Base-by-base conservation (phyloP, 2,113 vertebrate genomes). In the Tetrao urogallus region DNA sequence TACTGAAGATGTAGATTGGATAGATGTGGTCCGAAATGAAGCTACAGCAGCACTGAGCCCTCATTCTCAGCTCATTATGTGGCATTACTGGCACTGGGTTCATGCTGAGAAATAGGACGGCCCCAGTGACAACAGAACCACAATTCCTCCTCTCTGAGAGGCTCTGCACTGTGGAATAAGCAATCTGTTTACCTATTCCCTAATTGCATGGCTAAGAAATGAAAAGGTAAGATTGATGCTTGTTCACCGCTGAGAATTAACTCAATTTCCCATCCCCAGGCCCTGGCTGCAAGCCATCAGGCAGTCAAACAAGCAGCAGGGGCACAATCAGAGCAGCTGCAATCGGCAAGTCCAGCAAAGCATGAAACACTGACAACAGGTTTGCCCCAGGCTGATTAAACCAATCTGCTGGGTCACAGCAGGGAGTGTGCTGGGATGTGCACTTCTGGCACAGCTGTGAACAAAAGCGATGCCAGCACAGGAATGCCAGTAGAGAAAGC, bases 271-370 rank as follows among this genome's bases (percentile, higher is more conserved):
- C 72, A 47, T 48, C 47, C 40, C 60, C 1, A 0, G 22, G 47
- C 47, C 56, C 65, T 60, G 50, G 85, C 72, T 20, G 6, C 1
- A 20, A 82, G 73, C 82, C 83, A 78, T 52, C 57, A 92, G 56
- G 16, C 47, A 40, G 84, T 40, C 79, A 30, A 42, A 47, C 30
- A 70, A 76, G 71, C 75, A 91, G 92, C 82, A 93, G 82, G 75
- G 61, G 22, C 54, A 12, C 79, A 57, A 87, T 84, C 63, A 54
- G 40, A 91, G 83, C 58, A 86, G 64, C 89, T 86, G 43, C 50
- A 73, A 82, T 3, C 34, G 60, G 67, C 56, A 74, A 82, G 4
- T 50, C 47, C 82, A 83, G 73, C 0, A 2, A 92, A 88, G 76
- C 0, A 0, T 16, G 43, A 73, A 95, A 57, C 66, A 90, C 40